A percentile compares a stretch with the other conserved stretches of the same genome.
Conservation (phyloP, 2,113 vertebrate species). For the Atherinomorus stipes region DNA sequence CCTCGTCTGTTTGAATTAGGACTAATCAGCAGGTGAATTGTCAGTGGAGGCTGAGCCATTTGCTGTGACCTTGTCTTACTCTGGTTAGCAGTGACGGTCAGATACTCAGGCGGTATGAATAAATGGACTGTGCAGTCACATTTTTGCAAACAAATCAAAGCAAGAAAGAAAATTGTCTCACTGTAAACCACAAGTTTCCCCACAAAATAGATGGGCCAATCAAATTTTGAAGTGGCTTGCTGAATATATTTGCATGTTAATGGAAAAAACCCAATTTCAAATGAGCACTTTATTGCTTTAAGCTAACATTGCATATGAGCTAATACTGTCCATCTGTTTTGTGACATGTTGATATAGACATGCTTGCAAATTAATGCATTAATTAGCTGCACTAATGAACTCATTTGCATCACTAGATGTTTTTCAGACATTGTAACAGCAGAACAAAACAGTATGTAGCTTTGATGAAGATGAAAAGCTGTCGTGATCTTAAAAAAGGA, state of each 20-base stretch:
- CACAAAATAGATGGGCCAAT: conserved; percentile 23
- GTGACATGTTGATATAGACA: conserved; percentile 56
- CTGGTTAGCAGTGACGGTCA: conserved; percentile 43
- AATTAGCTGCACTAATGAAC: conserved; percentile 56
- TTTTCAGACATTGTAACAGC: conserved; percentile 21
- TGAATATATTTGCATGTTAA: conserved; percentile 52
- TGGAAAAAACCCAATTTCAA: conserved; percentile 33
- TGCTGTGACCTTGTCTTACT: conserved; percentile 70
- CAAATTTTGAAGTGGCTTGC: conserved; percentile 13
- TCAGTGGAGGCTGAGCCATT: conserved; percentile 65
- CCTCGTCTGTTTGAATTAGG: conserved; percentile 66
- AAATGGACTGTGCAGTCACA: conserved; percentile 41
- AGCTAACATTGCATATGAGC: conserved; percentile 12
- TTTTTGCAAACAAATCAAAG: conserved; percentile 50
- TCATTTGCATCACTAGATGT: conserved; percentile 36
- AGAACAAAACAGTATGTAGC: conserved; percentile 15
- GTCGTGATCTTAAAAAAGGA: neutral
- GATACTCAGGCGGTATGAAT: conserved; percentile 34
- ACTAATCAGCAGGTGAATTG: conserved; percentile 75
- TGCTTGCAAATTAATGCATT: conserved; percentile 61
- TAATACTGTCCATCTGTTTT: conserved; percentile 39
- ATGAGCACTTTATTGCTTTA: conserved; percentile 8
- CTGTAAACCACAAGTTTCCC: conserved; percentile 15
- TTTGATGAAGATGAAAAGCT: neutral
- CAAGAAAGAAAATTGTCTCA: conserved; percentile 18